Base-by-base conservation (phyloP, 2,888 invertebrate species). In the Pachliopta kotzebuea region DNA sequence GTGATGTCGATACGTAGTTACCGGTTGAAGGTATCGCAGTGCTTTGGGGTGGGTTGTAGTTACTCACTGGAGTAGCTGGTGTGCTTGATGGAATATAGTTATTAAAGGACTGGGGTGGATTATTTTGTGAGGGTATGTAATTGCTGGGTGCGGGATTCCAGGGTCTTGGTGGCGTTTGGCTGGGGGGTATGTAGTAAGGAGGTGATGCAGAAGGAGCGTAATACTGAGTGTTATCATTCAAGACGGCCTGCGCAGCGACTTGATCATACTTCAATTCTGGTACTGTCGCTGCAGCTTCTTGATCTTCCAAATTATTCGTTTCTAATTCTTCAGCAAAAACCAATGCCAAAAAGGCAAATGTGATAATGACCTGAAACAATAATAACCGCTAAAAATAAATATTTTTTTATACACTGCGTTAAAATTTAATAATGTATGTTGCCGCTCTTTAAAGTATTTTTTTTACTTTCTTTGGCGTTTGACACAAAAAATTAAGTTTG, bases 321-420 rank as follows among this genome's bases (percentile, higher is more conserved):
- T 75, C 76, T 11, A 77, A 69, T 61, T 80, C 83, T 68, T 82
- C 82, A 60, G 85, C 88, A 63, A 81, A 60, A 21, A 88, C 72
- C 59, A 89, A 66, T 52, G 88, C 88, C 78, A 89, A 73, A 63
- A 85, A 69, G 72, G 81, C 78, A 58, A 81, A 69, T 65, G 88
- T 74, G 71, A 84, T 68, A 63, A 75, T 78, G 54, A 87, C 67
- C 90, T 90, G 85, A 52, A 49, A 62, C 21, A 63, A 50, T 21
- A 52, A 52, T 21, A 11, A 50, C 14, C 9, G n/a, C 45, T 45
- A 45, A 45, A n/a, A n/a, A 45, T n/a, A n/a, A n/a, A n/a, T n/a
- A n/a, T n/a, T n/a, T n/a, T n/a, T n/a, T n/a, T n/a, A n/a, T n/a
- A n/a, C n/a, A n/a, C n/a, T 18, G n/a, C n/a, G 11, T n/a, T n/a